These are phyloP conservation scores for Zaprionus ornatus DNA, from an alignment of 1,140 invertebrate genomes.

Conservation along the genomic window DNA sequence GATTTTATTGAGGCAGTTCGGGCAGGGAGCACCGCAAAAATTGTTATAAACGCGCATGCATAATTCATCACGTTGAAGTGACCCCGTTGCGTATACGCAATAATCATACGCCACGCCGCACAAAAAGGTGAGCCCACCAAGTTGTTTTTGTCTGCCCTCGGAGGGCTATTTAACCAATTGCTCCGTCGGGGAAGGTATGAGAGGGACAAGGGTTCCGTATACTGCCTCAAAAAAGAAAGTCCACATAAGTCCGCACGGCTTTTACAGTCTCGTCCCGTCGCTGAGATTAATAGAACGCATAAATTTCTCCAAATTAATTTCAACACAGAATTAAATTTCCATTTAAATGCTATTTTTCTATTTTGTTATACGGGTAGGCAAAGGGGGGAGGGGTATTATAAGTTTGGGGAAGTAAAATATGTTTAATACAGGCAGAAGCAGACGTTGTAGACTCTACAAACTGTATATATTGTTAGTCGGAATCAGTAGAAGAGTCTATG, in stretches of 20 bases:
- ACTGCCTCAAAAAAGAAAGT: background rate
- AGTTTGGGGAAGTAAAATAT: no score
- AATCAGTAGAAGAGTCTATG: no score
- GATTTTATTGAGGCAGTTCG: slow-evolving; percentile 57
- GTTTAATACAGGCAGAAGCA: no score
- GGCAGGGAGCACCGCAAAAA: slow-evolving; percentile 56
- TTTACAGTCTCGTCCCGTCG: background rate
- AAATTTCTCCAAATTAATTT: slow-evolving; percentile 5
- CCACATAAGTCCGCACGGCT: background rate
- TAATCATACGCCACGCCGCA: slow-evolving; percentile 67
- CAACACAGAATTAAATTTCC: background rate
- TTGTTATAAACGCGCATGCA: slow-evolving; percentile 74
- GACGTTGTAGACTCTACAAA: no score
- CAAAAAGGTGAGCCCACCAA: background rate
- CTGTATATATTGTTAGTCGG: no score
- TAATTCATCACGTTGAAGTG: slow-evolving; percentile 79
- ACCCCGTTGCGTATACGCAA: slow-evolving; percentile 78
- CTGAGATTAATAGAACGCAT: background rate
- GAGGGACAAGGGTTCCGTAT: background rate
- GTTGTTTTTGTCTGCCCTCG: slow-evolving; percentile 30
- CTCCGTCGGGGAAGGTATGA: slow-evolving; percentile 10
- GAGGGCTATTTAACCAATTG: slow-evolving; percentile 41
- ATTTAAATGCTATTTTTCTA: background rate
- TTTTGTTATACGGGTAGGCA: background rate
- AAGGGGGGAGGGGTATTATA: no score